Conservation (phyloP, 2,888 invertebrate genomes). For the Octonoba sinensis region DNA sequence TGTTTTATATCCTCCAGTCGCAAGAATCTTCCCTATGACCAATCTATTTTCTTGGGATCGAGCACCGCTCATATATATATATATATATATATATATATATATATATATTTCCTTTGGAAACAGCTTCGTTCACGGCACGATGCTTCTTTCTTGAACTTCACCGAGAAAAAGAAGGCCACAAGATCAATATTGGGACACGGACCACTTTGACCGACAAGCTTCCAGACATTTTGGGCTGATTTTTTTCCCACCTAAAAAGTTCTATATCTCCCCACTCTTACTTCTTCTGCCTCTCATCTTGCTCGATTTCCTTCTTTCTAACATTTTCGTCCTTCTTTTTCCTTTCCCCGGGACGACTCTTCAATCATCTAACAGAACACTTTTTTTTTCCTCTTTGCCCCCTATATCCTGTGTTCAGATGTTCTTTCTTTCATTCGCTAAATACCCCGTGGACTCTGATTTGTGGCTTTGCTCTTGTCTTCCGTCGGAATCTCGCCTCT, state of each 20-base stretch:
- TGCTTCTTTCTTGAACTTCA: conserved; percentile 53
- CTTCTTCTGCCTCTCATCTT: conserved; percentile 48
- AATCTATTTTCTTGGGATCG: conserved; percentile 49
- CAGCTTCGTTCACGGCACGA: conserved; percentile 41
- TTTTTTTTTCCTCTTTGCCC: conserved; percentile 9
- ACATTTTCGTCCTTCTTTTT: conserved; percentile 58
- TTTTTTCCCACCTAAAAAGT: conserved; percentile 38
- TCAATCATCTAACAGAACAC: conserved; percentile 44
- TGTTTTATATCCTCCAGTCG: conserved; percentile 30
- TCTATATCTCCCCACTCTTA: conserved; percentile 17
- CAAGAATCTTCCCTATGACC: conserved; percentile 28
- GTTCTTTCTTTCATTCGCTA: conserved; percentile 48
- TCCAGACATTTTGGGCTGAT: conserved; percentile 55
- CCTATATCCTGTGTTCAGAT: conserved; percentile 4
- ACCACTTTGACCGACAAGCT: conserved; percentile 36
- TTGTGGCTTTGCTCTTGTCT: conserved; percentile 48
- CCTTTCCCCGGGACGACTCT: conserved; percentile 49
- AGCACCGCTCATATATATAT: conserved; percentile 32
- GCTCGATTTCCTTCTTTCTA: conserved; percentile 54
- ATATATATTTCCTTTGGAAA: conserved; percentile 7
- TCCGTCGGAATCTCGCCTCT: conserved; percentile 23
- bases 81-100: too few relatives aligned
- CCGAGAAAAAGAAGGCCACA: conserved; percentile 43
- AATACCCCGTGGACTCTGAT: conserved; percentile 59
- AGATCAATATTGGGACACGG: conserved; percentile 51